These are phyloP conservation scores for Jacana jacana DNA, from an alignment of 2,113 vertebrate species.

Conservation along the genomic window DNA sequence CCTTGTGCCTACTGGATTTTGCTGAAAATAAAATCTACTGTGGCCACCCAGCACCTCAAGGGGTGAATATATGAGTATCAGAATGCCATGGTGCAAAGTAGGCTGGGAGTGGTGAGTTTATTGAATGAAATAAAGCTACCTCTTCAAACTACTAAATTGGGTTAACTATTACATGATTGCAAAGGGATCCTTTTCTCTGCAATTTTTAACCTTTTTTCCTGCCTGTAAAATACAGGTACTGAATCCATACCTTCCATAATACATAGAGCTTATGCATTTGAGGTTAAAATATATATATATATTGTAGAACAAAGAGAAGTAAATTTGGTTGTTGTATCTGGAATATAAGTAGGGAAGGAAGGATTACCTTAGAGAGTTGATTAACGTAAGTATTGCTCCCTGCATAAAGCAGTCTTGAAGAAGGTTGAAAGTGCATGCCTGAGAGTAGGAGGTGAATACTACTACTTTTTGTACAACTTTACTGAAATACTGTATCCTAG, in stretches of 20 bases:
- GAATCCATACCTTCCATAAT: neutral
- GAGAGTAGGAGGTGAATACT: neutral
- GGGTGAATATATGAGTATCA: neutral
- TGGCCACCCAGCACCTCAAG: neutral
- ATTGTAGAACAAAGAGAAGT: neutral
- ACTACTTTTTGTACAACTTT: neutral
- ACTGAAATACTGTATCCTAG: neutral
- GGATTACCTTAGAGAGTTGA: neutral
- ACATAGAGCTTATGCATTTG: neutral
- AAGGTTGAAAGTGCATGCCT: neutral
- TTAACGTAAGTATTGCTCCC: neutral
- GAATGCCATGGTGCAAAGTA: neutral
- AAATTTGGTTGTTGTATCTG: neutral
- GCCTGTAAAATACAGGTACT: neutral
- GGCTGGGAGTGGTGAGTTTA: neutral
- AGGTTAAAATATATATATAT: neutral
- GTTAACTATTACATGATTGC: neutral
- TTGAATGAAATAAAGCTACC: neutral
- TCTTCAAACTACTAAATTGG: neutral
- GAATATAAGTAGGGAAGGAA: neutral
- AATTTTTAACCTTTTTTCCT: neutral
- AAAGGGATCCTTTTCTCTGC: neutral
- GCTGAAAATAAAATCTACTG: neutral
- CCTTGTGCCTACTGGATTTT: neutral
- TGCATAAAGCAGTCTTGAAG: neutral